phyloP scores from a whole-genome alignment of 2,888 invertebrate genomes.

The Glaucopsyche alexis region DNA sequence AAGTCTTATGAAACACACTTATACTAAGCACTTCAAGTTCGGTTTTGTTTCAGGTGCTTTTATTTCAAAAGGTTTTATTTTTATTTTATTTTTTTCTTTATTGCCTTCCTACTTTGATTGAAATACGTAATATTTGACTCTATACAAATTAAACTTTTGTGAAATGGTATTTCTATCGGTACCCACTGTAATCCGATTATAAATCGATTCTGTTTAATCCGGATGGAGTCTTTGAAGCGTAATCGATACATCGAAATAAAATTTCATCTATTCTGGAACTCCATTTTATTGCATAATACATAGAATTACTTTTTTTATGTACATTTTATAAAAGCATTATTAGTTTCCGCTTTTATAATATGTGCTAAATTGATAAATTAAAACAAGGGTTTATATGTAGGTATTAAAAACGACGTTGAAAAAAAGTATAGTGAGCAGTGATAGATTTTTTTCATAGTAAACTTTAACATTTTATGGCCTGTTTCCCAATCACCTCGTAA shows the following conservation, averaged over 20 bases:
- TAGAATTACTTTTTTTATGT: background rate
- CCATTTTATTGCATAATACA: background rate
- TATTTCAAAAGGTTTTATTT: background rate
- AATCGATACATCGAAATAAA: conserved; percentile 1
- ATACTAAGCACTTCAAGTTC: conserved; percentile 13
- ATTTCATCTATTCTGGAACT: conserved; percentile 15
- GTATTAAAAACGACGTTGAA: too few relatives aligned
- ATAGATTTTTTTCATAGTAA: too few relatives aligned
- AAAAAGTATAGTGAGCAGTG: too few relatives aligned
- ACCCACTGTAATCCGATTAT: conserved; percentile 22
- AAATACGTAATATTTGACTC: background rate
- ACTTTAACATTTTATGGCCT: too few relatives aligned
- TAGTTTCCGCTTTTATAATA: too few relatives aligned
- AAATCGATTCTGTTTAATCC: conserved; percentile 15
- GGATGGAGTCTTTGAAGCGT: background rate
- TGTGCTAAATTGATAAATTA: too few relatives aligned
- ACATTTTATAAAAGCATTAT: background rate
- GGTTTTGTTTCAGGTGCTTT: conserved; percentile 1
- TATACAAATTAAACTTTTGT: conserved; percentile 4
- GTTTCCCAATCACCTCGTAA: too few relatives aligned
- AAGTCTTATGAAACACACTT: conserved; percentile 23
- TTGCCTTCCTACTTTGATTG: too few relatives aligned
- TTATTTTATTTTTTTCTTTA: background rate
- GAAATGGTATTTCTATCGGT: background rate
- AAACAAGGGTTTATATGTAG: too few relatives aligned